Conservation (phyloP, 2,113 vertebrate species). For the Myocastor coypus region DNA sequence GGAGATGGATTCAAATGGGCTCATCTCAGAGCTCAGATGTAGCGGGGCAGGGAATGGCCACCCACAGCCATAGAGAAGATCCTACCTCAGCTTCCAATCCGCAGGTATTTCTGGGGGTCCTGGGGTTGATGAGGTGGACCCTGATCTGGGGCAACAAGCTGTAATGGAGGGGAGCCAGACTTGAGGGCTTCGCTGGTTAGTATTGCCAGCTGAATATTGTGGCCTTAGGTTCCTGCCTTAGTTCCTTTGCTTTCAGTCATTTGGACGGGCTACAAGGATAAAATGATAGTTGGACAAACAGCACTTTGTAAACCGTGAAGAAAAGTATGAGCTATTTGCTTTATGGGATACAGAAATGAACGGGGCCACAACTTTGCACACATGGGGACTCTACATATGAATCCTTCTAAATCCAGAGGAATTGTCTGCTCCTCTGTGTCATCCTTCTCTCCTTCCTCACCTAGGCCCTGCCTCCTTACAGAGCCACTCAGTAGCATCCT, state of each 20-base stretch:
- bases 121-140: neutral
- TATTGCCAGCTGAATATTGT: neutral
- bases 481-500: neutral
- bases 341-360: neutral
- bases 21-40: neutral
- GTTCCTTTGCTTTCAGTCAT: neutral
- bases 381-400: neutral
- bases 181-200: neutral
- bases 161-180: fast-evolving
- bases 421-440: neutral
- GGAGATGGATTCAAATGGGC: neutral
- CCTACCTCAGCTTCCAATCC: neutral
- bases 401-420: neutral
- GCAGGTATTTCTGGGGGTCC: neutral
- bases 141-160: neutral
- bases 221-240: neutral
- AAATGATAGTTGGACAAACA: neutral
- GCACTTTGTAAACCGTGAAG: neutral
- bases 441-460: neutral
- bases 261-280: neutral
- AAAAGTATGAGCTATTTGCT: neutral
- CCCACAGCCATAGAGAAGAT: neutral
- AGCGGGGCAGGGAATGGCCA: neutral
- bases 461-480: neutral
- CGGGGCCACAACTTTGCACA: neutral